phyloP scores from a whole-genome alignment of 2,888 invertebrate genomes.

The Drosophila maculinotata region DNA sequence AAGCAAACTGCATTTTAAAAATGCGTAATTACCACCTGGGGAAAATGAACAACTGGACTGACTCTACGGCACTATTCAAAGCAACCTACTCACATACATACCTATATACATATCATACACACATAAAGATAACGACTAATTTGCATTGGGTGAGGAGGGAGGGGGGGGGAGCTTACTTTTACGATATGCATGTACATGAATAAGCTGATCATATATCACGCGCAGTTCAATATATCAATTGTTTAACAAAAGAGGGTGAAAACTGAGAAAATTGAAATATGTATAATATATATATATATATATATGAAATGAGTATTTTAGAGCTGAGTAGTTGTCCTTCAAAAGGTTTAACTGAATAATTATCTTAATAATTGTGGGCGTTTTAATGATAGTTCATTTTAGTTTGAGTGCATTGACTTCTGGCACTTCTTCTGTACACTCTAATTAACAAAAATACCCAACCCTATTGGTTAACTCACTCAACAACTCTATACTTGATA shows the following conservation, averaged over 20 bases:
- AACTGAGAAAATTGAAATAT: neutral
- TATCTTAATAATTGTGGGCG: neutral
- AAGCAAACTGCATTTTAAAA: slow-evolving; percentile 57
- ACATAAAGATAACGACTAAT: slow-evolving; percentile 26
- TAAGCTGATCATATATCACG: slow-evolving; percentile 29
- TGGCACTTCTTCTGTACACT: neutral
- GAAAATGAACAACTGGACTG: slow-evolving; percentile 58
- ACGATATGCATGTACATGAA: slow-evolving; percentile 18
- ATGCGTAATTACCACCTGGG: slow-evolving; percentile 67
- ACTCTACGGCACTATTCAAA: slow-evolving; percentile 21
- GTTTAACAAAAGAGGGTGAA: neutral
- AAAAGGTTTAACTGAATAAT: neutral
- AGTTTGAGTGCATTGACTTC: slow-evolving; percentile 28
- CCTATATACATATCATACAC: neutral
- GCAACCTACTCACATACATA: slow-evolving; percentile 3
- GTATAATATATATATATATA: too few species aligned
- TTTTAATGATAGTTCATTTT: neutral
- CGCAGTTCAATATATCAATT: slow-evolving; percentile 17
- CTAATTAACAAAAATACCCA: slow-evolving; percentile 21
- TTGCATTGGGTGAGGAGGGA: slow-evolving; percentile 5
- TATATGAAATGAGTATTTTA: too few species aligned
- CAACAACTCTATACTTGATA: neutral
- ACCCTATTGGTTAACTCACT: slow-evolving; percentile 9
- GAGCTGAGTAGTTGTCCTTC: neutral
- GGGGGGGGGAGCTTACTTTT: neutral